Evolutionary conservation across 2,113 vertebrate genomes (phyloP), one percentile per base, ranked within the genome.

Genomic region (Circaetus gallicus): DNA sequence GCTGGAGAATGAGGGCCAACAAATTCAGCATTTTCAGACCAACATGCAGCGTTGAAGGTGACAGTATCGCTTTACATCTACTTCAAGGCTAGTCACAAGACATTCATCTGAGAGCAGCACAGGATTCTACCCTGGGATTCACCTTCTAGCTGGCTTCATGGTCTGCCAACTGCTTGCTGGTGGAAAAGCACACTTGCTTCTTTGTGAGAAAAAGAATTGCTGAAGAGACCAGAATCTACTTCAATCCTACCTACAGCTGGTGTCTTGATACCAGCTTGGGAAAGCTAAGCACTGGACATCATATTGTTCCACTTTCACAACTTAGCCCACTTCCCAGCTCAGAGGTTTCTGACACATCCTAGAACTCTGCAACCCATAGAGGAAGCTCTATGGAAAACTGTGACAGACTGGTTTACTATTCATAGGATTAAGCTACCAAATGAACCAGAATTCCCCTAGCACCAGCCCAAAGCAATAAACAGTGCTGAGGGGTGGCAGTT

Each of bases 41-140:
- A 43, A 28, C 29, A 53, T 19, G 12, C 4, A 24, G 16, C 1
- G 16, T 8, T 82, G 19, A n/a, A 16, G 43, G 62, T n/a, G 58
- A 72, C 0, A 2, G 34, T 11, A 59, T 13, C 5, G 3, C n/a
- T 32, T 16, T 8, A 32, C 42, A 26, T 22, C 7, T 79, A 16
- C 52, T 38, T 16, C 53, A 36, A 90, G 67, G 74, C 52, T 32
- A 22, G 22, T 45, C 43, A n/a, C 31, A 20, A 62, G 58, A 15
- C 10, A 19, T 5, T 15, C 9, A 3, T 43, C 3, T 7, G 0
- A 50, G 28, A 61, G 43, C 52, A 88, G 90, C 40, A 28, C 13
- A 28, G 58, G 52, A 38, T 47, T 38, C 71, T 34, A 31, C 17
- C 31, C 58, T 8, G n/a, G 40, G 22, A 76, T 31, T 73, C 40